phyloP scores from a whole-genome alignment of 2,888 invertebrate species.

The Disparrhopalites patrizii region DNA sequence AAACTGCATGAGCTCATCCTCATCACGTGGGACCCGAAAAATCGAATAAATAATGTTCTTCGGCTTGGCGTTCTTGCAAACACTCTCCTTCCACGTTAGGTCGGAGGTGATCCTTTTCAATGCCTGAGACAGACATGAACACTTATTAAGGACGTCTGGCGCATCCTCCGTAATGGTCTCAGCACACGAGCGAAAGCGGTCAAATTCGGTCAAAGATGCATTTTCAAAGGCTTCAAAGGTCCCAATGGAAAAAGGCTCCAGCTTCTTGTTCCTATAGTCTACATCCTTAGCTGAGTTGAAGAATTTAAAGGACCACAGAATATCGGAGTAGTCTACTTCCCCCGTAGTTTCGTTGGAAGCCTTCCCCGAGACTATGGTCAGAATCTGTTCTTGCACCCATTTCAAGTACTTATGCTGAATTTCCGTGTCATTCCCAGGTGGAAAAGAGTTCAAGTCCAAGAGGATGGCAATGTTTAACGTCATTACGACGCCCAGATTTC shows the following conservation, averaged over 20 bases:
- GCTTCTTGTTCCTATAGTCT: conserved; percentile 31
- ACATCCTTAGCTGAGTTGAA: conserved; percentile 36
- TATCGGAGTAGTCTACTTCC: conserved; percentile 26
- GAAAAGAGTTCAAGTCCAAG: conserved; percentile 28
- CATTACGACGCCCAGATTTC: conserved; percentile 17
- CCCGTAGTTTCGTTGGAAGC: conserved; percentile 24
- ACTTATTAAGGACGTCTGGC: background rate
- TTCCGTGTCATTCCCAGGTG: conserved; percentile 3
- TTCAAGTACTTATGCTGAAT: conserved; percentile 13
- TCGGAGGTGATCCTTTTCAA: conserved; percentile 16
- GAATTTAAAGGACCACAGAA: conserved; percentile 40
- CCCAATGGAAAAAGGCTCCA: conserved; percentile 32
- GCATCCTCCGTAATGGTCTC: background rate
- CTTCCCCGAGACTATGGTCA: conserved; percentile 31
- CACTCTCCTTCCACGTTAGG: conserved; percentile 1
- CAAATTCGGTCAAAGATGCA: background rate
- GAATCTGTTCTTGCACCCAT: conserved; percentile 36
- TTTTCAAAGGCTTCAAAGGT: conserved; percentile 35
- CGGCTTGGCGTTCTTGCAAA: background rate
- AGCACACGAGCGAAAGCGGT: background rate
- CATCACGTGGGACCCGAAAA: conserved; percentile 36
- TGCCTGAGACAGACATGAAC: conserved; percentile 15
- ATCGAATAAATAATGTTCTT: conserved; percentile 35
- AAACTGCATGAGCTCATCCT: conserved; percentile 31
- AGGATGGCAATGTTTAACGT: conserved; percentile 24